phyloP scores from a whole-genome alignment of 1,140 invertebrate genomes.

The Hyphantria cunea region DNA sequence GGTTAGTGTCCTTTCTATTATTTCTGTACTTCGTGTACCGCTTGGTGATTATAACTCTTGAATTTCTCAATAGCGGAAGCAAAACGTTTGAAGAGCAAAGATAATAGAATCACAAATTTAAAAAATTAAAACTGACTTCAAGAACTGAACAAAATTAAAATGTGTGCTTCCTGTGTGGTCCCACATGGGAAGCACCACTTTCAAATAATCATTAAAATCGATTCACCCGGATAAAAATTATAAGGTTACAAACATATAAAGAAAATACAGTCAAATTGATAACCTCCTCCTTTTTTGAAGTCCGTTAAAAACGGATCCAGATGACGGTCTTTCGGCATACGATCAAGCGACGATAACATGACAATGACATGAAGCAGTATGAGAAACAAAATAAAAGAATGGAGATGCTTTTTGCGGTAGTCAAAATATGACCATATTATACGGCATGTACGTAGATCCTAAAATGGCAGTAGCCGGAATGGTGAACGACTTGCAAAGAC shows the following conservation, averaged over 20 bases:
- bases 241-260: too few species aligned
- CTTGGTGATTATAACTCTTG: slow-evolving; percentile 94
- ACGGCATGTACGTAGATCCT: slow-evolving; percentile 94
- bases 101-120: too few species aligned
- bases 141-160: too few species aligned
- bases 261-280: too few species aligned
- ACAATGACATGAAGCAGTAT: slow-evolving; percentile 93
- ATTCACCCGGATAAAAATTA: too few species aligned
- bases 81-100: slow-evolving; percentile 91
- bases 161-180: too few species aligned
- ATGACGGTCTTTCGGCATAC: slow-evolving; percentile 94
- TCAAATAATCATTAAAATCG: too few species aligned
- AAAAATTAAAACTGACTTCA: too few species aligned
- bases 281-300: too few species aligned
- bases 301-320: slow-evolving; percentile 95
- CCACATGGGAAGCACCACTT: too few species aligned
- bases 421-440: slow-evolving; percentile 94
- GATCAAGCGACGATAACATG: slow-evolving; percentile 93
- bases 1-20: too few species aligned
- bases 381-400: slow-evolving; percentile 91
- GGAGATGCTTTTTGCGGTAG: slow-evolving; percentile 97
- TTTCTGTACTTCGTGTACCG: too few species aligned
- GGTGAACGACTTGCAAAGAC: slow-evolving; percentile 96
- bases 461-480: slow-evolving; percentile 95
- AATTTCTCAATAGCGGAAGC: slow-evolving; percentile 96